phyloP scores from a whole-genome alignment of 1,140 invertebrate genomes.

The Nylanderia fulva region DNA sequence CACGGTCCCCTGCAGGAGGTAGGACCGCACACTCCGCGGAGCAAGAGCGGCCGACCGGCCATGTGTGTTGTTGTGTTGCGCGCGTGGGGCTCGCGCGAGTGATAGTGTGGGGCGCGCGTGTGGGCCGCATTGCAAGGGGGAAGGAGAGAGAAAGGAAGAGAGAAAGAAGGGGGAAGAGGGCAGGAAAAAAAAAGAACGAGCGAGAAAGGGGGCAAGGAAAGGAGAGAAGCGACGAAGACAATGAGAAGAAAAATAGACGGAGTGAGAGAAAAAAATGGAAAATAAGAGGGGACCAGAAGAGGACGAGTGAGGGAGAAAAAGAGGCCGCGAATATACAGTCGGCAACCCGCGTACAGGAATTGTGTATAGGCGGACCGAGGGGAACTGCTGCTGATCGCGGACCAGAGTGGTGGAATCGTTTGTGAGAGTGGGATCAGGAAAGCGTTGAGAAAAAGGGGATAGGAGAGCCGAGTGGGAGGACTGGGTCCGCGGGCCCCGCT shows the following conservation, averaged over 20 bases:
- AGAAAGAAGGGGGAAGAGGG: neutral
- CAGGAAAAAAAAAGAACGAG: neutral
- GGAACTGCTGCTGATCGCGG: constrained; percentile 47
- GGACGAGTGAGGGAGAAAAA: constrained; percentile 41
- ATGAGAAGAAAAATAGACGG: constrained; percentile 35
- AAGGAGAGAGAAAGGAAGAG: neutral
- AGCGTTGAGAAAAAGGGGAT: constrained; percentile 25
- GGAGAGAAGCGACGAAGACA: constrained; percentile 48
- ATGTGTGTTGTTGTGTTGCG: constrained; percentile 67
- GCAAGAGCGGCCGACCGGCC: constrained; percentile 52
- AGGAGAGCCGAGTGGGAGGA: constrained; percentile 71
- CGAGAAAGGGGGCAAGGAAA: neutral
- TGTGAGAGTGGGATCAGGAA: constrained; percentile 52
- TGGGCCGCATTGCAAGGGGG: constrained; percentile 68
- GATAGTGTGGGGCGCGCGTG: constrained; percentile 70
- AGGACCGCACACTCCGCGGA: constrained; percentile 70
- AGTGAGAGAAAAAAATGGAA: constrained; percentile 62
- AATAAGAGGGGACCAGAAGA: constrained; percentile 20
- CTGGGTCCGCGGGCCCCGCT: constrained; percentile 64
- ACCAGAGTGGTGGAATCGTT: constrained; percentile 36
- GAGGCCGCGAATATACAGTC: constrained; percentile 9
- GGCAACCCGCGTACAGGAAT: constrained; percentile 59
- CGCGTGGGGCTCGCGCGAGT: constrained; percentile 72
- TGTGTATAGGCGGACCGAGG: constrained; percentile 67
- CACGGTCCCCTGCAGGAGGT: constrained; percentile 78